Percentiles rank a stretch among this genome's conserved stretches.
Evolutionary conservation across 1,140 invertebrate genomes (phyloP).

Genomic region (Solen grandis): DNA sequence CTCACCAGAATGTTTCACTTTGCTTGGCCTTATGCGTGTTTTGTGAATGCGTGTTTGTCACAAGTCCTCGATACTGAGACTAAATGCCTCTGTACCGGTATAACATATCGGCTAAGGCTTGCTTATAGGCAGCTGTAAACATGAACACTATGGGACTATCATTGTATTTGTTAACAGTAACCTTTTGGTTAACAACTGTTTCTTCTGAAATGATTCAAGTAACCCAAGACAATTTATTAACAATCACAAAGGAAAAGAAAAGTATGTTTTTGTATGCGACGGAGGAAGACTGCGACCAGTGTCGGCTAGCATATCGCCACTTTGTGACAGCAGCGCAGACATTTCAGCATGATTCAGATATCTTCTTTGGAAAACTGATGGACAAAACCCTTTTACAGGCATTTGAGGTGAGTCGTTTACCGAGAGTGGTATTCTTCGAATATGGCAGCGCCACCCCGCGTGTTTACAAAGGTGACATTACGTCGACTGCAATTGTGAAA

Average conservation of each 20-base stretch:
- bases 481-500: conserved; percentile 24
- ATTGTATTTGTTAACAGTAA: no score
- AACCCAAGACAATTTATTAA: conserved; percentile 12
- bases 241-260: conserved; percentile 10
- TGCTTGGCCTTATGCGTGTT: no score
- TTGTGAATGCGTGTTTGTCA: no score
- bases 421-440: conserved; percentile 51
- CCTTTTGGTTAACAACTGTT: no score
- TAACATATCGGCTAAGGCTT: no score
- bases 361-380: conserved; percentile 43
- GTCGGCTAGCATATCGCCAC: conserved; percentile 34
- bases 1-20: no score
- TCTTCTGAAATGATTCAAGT: conserved; percentile 16
- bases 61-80: no score
- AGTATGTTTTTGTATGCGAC: conserved; percentile 39
- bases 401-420: conserved; percentile 39
- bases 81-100: no score
- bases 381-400: conserved; percentile 23
- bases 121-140: no score
- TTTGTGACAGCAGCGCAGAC: conserved; percentile 48
- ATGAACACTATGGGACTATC: no score
- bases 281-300: conserved; percentile 25
- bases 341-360: conserved; percentile 44
- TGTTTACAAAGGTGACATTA: conserved; percentile 44
- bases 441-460: conserved; percentile 49